These are phyloP conservation scores for Potamilus streckersoni DNA, from an alignment of 1,140 invertebrate species.

Conservation along the genomic window DNA sequence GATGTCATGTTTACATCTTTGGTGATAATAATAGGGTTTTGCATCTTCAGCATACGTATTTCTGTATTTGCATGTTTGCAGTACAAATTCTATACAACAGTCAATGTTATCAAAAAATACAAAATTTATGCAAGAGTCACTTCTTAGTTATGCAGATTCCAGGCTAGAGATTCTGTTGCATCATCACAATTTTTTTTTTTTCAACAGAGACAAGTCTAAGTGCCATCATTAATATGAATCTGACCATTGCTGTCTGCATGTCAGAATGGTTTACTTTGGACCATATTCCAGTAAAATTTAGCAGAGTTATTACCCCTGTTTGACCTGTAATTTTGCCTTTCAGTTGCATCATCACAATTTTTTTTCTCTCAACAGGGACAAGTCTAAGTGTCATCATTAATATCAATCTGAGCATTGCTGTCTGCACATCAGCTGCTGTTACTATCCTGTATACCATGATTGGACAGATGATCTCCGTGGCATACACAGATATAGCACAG, in stretches of 20 bases:
- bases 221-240: conserved; percentile 54
- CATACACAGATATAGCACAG: conserved; percentile 65
- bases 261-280: conserved; percentile 15
- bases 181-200: conserved; percentile 6
- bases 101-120: too few relatives aligned
- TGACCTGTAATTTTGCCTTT: too few relatives aligned
- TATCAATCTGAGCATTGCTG: conserved; percentile 51
- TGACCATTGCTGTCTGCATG: conserved; percentile 51
- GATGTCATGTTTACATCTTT: too few relatives aligned
- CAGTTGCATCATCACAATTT: conserved; percentile 3
- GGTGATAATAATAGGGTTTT: too few relatives aligned
- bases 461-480: conserved; percentile 65
- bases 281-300: too few relatives aligned
- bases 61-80: too few relatives aligned
- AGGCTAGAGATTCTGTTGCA: too few relatives aligned
- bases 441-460: conserved; percentile 62
- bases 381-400: conserved; percentile 62
- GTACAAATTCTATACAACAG: too few relatives aligned
- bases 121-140: too few relatives aligned
- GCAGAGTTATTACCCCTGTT: too few relatives aligned
- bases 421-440: conserved; percentile 53
- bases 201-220: conserved; percentile 60
- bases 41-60: too few relatives aligned
- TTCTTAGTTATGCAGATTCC: too few relatives aligned
- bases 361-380: conserved; percentile 45